phyloP scores from a whole-genome alignment of 2,888 invertebrate genomes.

The Mantis religiosa region DNA sequence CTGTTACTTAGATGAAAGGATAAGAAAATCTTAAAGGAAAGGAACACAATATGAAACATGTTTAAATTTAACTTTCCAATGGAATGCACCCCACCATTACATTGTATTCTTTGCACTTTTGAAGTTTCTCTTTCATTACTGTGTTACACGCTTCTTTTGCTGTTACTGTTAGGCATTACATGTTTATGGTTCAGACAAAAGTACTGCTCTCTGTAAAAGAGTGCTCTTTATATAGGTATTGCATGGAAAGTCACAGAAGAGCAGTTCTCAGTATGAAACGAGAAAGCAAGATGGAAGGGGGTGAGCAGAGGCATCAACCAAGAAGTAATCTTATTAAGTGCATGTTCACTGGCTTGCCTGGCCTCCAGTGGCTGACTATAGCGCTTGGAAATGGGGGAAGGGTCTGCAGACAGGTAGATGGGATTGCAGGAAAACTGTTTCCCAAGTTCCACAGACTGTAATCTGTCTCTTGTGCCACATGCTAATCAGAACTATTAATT shows the following conservation, averaged over 20 bases:
- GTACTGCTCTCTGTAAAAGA: not conserved
- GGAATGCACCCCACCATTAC: no score
- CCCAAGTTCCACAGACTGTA: not conserved
- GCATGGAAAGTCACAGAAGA: conserved; percentile 2
- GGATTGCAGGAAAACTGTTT: not conserved
- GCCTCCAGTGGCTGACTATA: not conserved
- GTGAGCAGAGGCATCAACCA: not conserved
- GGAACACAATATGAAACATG: no score
- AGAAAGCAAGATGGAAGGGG: not conserved
- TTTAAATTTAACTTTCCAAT: no score
- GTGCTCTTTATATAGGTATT: not conserved
- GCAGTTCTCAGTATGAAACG: conserved; percentile 9
- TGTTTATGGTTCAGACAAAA: not conserved
- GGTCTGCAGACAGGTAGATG: not conserved
- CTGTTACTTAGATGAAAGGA: no score
- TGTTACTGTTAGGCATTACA: not conserved
- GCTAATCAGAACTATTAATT: not conserved
- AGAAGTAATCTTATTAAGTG: conserved; percentile 15
- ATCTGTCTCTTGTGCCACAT: not conserved
- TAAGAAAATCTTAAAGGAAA: no score
- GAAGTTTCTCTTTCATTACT: not conserved
- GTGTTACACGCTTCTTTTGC: not conserved
- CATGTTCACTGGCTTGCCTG: not conserved
- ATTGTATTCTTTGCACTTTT: not conserved
- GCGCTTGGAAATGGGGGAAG: not conserved